phyloP scores from a whole-genome alignment of 2,113 vertebrate species.

The Podarcis cretensis region DNA sequence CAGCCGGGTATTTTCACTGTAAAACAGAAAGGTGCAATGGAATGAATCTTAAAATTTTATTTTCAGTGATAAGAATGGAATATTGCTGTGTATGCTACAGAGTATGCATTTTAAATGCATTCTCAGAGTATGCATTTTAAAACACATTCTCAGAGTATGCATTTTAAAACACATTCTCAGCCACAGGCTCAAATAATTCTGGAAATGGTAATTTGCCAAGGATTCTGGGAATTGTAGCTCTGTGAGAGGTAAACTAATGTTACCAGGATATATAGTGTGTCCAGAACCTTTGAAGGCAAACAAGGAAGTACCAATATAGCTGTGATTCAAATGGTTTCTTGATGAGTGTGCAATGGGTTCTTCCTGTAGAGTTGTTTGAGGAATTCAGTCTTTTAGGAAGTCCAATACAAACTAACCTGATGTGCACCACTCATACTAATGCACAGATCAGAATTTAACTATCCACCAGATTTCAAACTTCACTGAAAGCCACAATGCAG shows the following conservation, averaged over 20 bases:
- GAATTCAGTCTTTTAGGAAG: background rate
- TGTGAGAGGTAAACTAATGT: no score
- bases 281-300: background rate
- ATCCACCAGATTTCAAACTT: background rate
- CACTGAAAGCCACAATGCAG: no score
- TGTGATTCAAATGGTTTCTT: background rate
- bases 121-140: no score
- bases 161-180: no score
- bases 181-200: no score
- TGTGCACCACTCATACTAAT: background rate
- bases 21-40: conserved; percentile 30
- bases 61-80: background rate
- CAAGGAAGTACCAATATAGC: background rate
- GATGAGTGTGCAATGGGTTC: background rate
- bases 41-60: background rate
- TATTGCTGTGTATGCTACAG: no score
- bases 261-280: no score
- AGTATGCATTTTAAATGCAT: no score
- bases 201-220: no score
- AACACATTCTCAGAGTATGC: no score
- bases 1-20: conserved; percentile 53
- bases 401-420: background rate
- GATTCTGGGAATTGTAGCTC: no score
- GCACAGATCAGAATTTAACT: background rate
- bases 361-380: background rate